These are phyloP conservation scores for Phrynosoma platyrhinos DNA, from an alignment of 2,113 vertebrate genomes.

Conservation along the genomic window DNA sequence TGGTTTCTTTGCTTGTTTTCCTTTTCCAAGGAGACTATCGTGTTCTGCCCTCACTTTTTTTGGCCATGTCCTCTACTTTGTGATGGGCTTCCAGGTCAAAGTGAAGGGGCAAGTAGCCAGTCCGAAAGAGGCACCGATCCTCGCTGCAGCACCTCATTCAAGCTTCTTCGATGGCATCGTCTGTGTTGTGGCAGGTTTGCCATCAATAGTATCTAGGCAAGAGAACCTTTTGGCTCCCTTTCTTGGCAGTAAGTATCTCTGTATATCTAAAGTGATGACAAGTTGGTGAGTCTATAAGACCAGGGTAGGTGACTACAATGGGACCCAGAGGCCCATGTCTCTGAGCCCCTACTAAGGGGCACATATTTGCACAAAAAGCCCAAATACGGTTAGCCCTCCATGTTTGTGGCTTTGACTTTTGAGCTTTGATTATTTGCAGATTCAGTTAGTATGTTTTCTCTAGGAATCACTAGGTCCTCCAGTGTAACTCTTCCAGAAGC, in stretches of 20 bases:
- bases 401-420: too few relatives aligned
- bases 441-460: too few relatives aligned
- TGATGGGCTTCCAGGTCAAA: slow-evolving; percentile 90
- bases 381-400: neutral
- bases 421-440: too few relatives aligned
- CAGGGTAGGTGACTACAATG: neutral
- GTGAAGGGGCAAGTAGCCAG: slow-evolving; percentile 85
- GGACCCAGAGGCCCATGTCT: neutral
- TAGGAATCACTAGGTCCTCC: too few relatives aligned
- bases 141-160: slow-evolving; percentile 93
- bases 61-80: slow-evolving; percentile 82
- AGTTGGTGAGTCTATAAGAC: too few relatives aligned
- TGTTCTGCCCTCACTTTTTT: slow-evolving; percentile 77
- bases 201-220: slow-evolving; percentile 89
- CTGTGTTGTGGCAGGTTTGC: slow-evolving; percentile 87
- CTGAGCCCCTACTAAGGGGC: too few relatives aligned
- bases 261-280: neutral
- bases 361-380: neutral
- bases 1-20: neutral
- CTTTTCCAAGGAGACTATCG: slow-evolving; percentile 81
- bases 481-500: too few relatives aligned
- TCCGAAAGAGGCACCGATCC: slow-evolving; percentile 86
- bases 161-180: slow-evolving; percentile 94
- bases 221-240: slow-evolving; percentile 89
- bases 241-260: slow-evolving; percentile 89